Percentiles rank a stretch among this genome's conserved stretches.
These are phyloP conservation scores for Drosophila takahashii DNA, from an alignment of 1,140 invertebrate genomes.

Conservation along the genomic window DNA sequence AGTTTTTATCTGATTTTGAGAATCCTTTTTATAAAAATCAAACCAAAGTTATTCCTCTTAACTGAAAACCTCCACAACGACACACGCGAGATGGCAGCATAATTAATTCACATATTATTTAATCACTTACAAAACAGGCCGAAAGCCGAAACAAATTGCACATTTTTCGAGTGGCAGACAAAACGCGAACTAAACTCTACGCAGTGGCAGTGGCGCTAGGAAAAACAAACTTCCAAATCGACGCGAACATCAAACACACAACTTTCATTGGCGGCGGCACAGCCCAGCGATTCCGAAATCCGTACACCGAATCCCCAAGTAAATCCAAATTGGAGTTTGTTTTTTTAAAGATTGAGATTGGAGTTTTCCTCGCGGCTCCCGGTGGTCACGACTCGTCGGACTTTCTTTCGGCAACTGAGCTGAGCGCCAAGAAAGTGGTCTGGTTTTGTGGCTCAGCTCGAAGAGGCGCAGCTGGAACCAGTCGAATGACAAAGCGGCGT, in stretches of 20 bases:
- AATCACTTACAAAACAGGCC: constrained; percentile 67
- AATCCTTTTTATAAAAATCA: not conserved
- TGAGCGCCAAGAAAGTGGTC: constrained; percentile 80
- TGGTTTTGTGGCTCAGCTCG: constrained; percentile 75
- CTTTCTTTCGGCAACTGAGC: constrained; percentile 84
- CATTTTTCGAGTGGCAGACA: constrained; percentile 51
- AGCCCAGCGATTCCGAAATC: constrained; percentile 10
- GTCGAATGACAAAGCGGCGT: constrained; percentile 68
- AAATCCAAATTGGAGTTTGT: constrained; percentile 7
- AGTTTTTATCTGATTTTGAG: too few relatives aligned
- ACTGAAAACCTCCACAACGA: not conserved
- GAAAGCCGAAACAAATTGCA: constrained; percentile 57
- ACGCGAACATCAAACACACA: constrained; percentile 42
- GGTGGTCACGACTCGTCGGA: constrained; percentile 74
- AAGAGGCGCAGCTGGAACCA: constrained; percentile 65
- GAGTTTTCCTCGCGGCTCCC: constrained; percentile 25
- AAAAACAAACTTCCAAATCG: constrained; percentile 37
- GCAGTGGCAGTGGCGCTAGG: constrained; percentile 2
- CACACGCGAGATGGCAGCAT: constrained; percentile 11
- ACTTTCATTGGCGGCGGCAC: constrained; percentile 62
- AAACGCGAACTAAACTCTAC: constrained; percentile 39
- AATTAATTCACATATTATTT: constrained; percentile 52
- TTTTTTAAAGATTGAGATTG: constrained; percentile 9
- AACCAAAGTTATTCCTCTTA: not conserved
- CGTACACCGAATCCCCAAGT: constrained; percentile 8